Evolutionary conservation across 2,888 invertebrate genomes (phyloP).

Genomic region (Harpalus rufipes): DNA sequence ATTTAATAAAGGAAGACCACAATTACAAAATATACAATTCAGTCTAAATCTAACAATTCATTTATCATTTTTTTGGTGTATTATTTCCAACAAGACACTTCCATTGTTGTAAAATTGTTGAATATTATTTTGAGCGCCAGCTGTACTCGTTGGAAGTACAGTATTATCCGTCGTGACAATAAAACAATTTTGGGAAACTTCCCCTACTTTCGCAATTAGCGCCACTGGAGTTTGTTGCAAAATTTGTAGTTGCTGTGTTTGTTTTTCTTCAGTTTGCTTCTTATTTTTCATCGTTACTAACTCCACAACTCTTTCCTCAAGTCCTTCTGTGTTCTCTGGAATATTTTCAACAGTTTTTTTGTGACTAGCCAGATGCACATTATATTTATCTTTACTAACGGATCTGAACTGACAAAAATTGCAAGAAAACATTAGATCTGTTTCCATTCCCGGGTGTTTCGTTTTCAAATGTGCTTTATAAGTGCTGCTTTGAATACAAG

Average conservation of each 20-base stretch:
- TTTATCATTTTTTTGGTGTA: slow-evolving; percentile 51
- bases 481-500: slow-evolving; percentile 88
- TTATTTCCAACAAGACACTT: slow-evolving; percentile 59
- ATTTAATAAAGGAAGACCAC: background rate
- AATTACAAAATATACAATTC: slow-evolving; percentile 2
- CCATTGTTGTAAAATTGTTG: slow-evolving; percentile 54
- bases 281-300: slow-evolving; percentile 47
- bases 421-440: slow-evolving; percentile 82
- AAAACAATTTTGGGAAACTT: slow-evolving; percentile 28
- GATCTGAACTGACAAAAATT: slow-evolving; percentile 82
- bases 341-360: slow-evolving; percentile 72
- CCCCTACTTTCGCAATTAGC: slow-evolving; percentile 48
- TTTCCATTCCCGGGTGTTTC: slow-evolving; percentile 86
- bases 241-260: too few relatives aligned
- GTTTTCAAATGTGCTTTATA: slow-evolving; percentile 88
- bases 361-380: slow-evolving; percentile 79
- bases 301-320: slow-evolving; percentile 57
- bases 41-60: background rate
- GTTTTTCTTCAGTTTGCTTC: slow-evolving; percentile 25
- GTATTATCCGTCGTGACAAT: slow-evolving; percentile 52
- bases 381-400: slow-evolving; percentile 82
- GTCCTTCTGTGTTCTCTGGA: slow-evolving; percentile 47
- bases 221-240: slow-evolving; percentile 41
- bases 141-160: slow-evolving; percentile 37
- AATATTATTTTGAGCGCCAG: slow-evolving; percentile 39